These are phyloP conservation scores for Callitettix versicolor DNA, from an alignment of 1,140 invertebrate species.

Conservation along the genomic window DNA sequence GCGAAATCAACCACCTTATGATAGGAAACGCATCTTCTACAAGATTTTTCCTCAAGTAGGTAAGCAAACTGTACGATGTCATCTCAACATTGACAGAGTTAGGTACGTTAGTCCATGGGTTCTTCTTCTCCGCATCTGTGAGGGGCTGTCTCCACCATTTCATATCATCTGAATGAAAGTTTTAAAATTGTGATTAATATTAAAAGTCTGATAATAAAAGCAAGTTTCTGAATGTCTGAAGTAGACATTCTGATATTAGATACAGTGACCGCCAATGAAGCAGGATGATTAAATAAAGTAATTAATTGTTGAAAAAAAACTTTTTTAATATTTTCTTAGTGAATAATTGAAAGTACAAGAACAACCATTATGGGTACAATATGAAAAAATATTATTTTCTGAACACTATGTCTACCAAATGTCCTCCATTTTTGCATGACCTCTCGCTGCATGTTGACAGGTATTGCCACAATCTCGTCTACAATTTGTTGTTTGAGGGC, in stretches of 20 bases:
- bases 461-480: too few species aligned
- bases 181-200: neutral
- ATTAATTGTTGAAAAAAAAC: too few species aligned
- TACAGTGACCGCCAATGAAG: too few species aligned
- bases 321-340: too few species aligned
- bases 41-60: conserved; percentile 52
- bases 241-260: neutral
- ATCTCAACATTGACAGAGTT: conserved; percentile 77
- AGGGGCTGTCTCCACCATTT: conserved; percentile 62
- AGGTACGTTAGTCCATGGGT: conserved; percentile 56
- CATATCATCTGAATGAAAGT: conserved; percentile 36
- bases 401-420: too few species aligned
- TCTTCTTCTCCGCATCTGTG: conserved; percentile 45
- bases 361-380: too few species aligned
- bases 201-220: neutral
- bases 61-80: conserved; percentile 69
- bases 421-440: too few species aligned
- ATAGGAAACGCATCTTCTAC: conserved; percentile 62
- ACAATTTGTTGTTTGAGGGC: too few species aligned
- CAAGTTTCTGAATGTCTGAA: conserved; percentile 1
- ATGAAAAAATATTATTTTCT: too few species aligned
- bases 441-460: too few species aligned
- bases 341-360: too few species aligned
- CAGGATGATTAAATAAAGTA: too few species aligned
- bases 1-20: conserved; percentile 71